Base-by-base conservation (phyloP, 1,140 invertebrate genomes). In the Wasmannia auropunctata region DNA sequence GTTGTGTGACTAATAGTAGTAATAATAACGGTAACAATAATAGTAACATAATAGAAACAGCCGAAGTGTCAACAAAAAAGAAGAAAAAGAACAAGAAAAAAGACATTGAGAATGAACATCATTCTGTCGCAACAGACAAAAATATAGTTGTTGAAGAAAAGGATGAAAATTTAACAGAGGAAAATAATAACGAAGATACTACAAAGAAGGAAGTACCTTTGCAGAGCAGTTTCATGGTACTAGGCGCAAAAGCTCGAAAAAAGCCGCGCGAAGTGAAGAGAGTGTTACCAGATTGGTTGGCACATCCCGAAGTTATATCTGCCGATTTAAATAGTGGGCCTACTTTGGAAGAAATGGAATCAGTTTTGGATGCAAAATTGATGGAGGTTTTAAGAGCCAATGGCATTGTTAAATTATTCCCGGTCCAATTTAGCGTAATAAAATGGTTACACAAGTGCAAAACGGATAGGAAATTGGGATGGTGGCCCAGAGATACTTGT, bases 401-500 rank as follows among this genome's bases (percentile, higher is more conserved):
- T 95, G 96, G 97, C n/a, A 96, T 99, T 14, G 95, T 95, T 31
- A 96, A 97, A 91, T 96, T 99, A 40, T 99, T 99, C 95, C 96
- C 97, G 88, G 98, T 99, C n/a, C 98, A 99, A 96, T 96, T 95
- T 40, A 95, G 96, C 91, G 96, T 99, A 0, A 97, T 99, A 86
- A 97, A 98, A 3, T 98, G 97, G 95, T 94, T 99, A 51, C 91
- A 98, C 8, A 94, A 96, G 86, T 96, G 96, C 85, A 95, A 96
- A 79, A 94, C 96, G 56, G 95, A 96, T 81, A 96, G 96, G 54
- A 91, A 94, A 83, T 94, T 95, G 1, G 92, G 93, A 19, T 96
- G 96, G 87, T 96, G 97, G 94, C 97, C 97, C 0, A 96, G 97
- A 88, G 99, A 99, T 94, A 96, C 99, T n/a, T 99, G 99, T 95